Base-by-base conservation (phyloP, 2,888 invertebrate genomes). In the Oscheius sp. region DNA sequence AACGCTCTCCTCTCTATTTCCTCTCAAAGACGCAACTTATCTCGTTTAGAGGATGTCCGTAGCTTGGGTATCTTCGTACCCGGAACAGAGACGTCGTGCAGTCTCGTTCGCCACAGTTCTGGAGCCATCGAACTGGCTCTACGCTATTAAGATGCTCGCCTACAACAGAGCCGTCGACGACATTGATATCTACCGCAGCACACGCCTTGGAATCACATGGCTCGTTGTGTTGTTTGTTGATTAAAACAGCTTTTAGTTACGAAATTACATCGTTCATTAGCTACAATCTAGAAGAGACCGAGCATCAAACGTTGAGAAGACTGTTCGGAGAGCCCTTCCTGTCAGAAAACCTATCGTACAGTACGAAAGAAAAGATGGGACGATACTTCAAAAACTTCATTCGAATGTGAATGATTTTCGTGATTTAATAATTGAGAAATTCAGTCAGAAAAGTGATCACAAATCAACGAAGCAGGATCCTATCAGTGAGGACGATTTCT, bases 391-490 rank as follows among this genome's bases (percentile, higher is more conserved):
- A 63, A 21, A 11, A 11, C n/a, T 63, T 63, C 21, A 32, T 29
- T 32, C 10, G 63, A 63, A 48, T 63, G 63, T 63, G n/a, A 63
- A 50, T 48, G 5, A 21, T 33, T 58, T 58, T 58, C 5, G 35
- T 32, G 5, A 21, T 58, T 5, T 29, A 58, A 33, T 33, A 29
- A 21, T 29, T 5, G 2, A 4, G 1, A 7, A 13, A 29, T 63
- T n/a, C 29, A 63, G 63, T 7, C 42, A 42, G 7, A 42, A 7
- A 7, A 42, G 42, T 42, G 42, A 3, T 42, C 42, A 7, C 3
- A 42, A 42, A 3, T 3, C 42, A 5, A 42, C 42, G 4, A 42
- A 42, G 7, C 4, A 42, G 3, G 42, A 42, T 42, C 42, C 42
- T 42, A 42, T 42, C 42, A 42, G 42, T 7, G 42, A 42, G 7